These are phyloP conservation scores for Mormyrus proboscirostris DNA, from an alignment of 2,797 vertebrate species.

Conservation along the genomic window DNA sequence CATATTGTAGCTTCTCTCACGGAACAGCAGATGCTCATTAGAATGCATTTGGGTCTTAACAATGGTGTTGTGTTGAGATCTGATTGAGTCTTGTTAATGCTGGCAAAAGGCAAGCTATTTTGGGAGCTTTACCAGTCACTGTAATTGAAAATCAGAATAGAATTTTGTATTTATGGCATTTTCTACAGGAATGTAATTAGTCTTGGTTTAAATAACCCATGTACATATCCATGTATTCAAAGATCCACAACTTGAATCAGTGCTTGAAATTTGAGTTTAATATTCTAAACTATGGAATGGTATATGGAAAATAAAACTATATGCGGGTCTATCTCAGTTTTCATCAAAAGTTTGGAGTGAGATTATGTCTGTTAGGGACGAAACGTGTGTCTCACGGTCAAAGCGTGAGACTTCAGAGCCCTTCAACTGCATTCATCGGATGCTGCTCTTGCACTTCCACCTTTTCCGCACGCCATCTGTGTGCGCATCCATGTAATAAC, in stretches of 20 bases:
- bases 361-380: neutral
- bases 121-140: neutral
- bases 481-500: neutral
- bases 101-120: neutral
- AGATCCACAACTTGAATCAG: neutral
- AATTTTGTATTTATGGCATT: neutral
- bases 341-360: neutral
- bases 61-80: neutral
- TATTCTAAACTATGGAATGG: neutral
- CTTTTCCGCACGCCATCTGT: neutral
- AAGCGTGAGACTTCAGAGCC: neutral
- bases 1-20: neutral
- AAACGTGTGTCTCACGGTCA: neutral
- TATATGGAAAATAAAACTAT: neutral
- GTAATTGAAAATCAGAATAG: neutral
- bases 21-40: neutral
- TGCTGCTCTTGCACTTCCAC: neutral
- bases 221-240: neutral
- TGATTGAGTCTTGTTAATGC: conserved; percentile 1
- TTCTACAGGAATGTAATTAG: neutral
- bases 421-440: neutral
- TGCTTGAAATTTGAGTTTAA: neutral
- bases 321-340: neutral
- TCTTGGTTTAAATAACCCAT: neutral
- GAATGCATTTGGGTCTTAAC: neutral